Percentiles rank a stretch among this genome's conserved stretches.
phyloP scores from a whole-genome alignment of 2,113 vertebrate genomes.

The Mastomys coucha region DNA sequence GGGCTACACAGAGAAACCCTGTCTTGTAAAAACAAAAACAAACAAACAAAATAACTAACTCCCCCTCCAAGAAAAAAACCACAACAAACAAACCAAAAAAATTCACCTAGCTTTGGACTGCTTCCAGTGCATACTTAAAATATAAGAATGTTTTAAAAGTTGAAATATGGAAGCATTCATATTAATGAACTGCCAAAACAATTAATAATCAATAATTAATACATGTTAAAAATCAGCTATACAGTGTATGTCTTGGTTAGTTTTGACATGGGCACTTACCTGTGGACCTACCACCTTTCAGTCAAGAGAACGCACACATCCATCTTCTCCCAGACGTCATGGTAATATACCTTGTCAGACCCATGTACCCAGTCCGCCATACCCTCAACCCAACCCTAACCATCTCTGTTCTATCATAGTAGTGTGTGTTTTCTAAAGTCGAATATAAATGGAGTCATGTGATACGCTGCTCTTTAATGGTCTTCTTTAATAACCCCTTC shows the following conservation, averaged over 20 bases:
- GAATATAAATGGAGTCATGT: background rate
- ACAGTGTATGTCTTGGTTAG: background rate
- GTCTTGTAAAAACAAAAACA: too few species aligned
- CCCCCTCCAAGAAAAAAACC: too few species aligned
- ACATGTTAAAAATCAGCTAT: background rate
- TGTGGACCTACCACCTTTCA: background rate
- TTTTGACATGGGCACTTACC: background rate
- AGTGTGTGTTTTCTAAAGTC: background rate
- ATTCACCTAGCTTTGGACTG: background rate
- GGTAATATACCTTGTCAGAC: background rate
- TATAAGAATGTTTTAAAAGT: background rate
- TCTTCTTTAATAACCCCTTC: background rate
- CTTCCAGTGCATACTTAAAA: background rate
- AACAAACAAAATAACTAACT: too few species aligned
- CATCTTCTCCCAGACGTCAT: background rate
- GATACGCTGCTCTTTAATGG: background rate
- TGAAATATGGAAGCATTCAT: background rate
- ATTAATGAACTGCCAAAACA: background rate
- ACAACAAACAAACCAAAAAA: too few species aligned
- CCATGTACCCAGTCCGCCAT: background rate
- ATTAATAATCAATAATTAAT: background rate
- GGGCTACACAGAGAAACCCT: too few species aligned
- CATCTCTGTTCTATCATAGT: background rate
- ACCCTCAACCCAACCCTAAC: background rate
- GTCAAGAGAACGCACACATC: background rate